Percentiles rank a stretch among this genome's conserved stretches.
These are phyloP conservation scores for Ditylenchus dipsaci DNA, from an alignment of 1,140 invertebrate genomes.

Conservation along the genomic window DNA sequence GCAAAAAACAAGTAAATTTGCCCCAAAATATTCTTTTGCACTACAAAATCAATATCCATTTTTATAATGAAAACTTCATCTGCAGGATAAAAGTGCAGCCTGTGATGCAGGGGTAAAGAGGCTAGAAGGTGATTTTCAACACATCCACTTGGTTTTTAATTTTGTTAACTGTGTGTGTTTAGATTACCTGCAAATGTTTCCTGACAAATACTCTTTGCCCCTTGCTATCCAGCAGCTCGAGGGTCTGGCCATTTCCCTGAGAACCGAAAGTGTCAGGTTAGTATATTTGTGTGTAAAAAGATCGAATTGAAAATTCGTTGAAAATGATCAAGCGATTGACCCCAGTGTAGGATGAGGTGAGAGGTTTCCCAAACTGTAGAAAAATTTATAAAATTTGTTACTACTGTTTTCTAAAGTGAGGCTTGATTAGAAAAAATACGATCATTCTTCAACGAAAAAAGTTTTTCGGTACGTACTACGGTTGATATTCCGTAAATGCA, in stretches of 20 bases:
- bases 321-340: too few species aligned
- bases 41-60: too few species aligned
- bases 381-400: too few species aligned
- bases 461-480: too few species aligned
- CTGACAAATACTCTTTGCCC: conserved; percentile 34
- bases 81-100: not conserved
- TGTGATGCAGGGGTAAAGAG: not conserved
- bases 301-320: not conserved
- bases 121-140: conserved; percentile 5
- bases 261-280: conserved; percentile 45
- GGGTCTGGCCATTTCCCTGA: conserved; percentile 40
- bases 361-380: too few species aligned
- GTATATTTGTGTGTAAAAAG: not conserved
- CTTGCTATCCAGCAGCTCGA: conserved; percentile 41
- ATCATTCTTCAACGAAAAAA: too few species aligned
- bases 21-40: too few species aligned
- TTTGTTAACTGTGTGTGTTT: conserved; percentile 1
- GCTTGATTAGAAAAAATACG: too few species aligned
- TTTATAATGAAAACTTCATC: not conserved
- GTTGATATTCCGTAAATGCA: too few species aligned
- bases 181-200: conserved; percentile 25
- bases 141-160: not conserved
- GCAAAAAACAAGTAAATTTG: too few species aligned
- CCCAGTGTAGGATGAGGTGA: too few species aligned
- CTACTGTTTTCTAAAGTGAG: too few species aligned